Evolutionary conservation across 1,140 invertebrate species (phyloP).

Genomic region (Bombus waltoni): DNA sequence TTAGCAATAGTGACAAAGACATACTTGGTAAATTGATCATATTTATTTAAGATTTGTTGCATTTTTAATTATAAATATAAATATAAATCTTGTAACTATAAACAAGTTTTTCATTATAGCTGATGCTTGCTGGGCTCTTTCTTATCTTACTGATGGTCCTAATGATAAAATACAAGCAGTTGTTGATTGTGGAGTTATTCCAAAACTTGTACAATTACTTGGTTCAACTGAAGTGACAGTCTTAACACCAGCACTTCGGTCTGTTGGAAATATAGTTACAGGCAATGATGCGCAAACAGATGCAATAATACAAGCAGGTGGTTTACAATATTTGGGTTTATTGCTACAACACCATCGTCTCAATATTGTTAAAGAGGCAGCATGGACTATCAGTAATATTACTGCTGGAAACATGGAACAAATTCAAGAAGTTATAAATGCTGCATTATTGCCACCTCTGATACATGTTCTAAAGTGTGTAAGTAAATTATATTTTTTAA

Average conservation of each 20-base stretch:
- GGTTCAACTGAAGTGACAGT: conserved; percentile 88
- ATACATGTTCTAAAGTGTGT: conserved; percentile 87
- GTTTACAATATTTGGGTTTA: conserved; percentile 87
- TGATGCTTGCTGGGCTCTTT: conserved; percentile 98
- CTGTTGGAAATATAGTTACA: conserved; percentile 94
- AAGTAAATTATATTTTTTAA: conserved; percentile 74
- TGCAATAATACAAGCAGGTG: conserved; percentile 91
- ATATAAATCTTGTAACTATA: not conserved
- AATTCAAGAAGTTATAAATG: conserved; percentile 90
- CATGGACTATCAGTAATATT: conserved; percentile 93
- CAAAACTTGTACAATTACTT: conserved; percentile 90
- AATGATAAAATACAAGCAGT: conserved; percentile 96
- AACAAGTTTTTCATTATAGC: conserved; percentile 81
- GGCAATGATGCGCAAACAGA: conserved; percentile 95
- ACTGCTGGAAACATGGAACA: conserved; percentile 90
- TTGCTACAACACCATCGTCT: conserved; percentile 89
- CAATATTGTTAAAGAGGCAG: conserved; percentile 91
- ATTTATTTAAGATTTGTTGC: conserved; percentile 10
- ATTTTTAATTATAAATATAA: not conserved
- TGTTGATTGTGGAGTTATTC: conserved; percentile 88
- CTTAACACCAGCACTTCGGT: conserved; percentile 94
- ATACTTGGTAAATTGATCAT: conserved; percentile 84
- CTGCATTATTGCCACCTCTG: conserved; percentile 87
- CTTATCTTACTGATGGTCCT: conserved; percentile 96
- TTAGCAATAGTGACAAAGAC: conserved; percentile 89